Base-by-base conservation (phyloP, 2,113 vertebrate species). In the Antennarius striatus region DNA sequence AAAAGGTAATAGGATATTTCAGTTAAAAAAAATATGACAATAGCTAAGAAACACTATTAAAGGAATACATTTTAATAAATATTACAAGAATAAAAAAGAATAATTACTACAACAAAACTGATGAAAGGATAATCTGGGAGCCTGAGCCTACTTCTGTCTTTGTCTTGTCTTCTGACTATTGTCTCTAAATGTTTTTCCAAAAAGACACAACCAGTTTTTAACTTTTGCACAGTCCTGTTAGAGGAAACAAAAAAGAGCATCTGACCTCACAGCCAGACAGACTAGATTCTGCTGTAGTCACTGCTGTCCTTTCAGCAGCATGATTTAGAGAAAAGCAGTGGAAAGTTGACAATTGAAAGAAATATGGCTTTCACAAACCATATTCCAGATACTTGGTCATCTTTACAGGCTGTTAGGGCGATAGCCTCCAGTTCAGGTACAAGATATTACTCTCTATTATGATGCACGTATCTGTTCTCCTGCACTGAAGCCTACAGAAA, bases 381-480 rank as follows among this genome's bases (percentile, higher is more conserved):
- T 84, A 43, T 71, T 66, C 58, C 16, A 63, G 43, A 50, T 71
- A 64, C 66, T 68, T 65, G 77, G 54, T 83, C 80, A 75, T 80
- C 63, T 63, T 80, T 64, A 66, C 40, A 76, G 65, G 46, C 73
- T 65, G 57, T 79, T 65, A 74, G 71, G 63, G 71, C 47, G 39
- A 49, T 63, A 47, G 65, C 65, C 58, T 49, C 59, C 52, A 72
- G 81, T 84, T 83, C 64, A 59, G 49, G 56, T 46, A 60, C 2
- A 15, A 83, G 75, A 72, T 64, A 43, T 56, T 63, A 42, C 49
- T 49, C 73, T 68, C 16, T 13, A 5, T 56, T 66, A 22, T 55
- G 73, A 62, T 63, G 52, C 68, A 45, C 15, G 69, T 76, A 76
- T 80, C 63, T 51, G 74, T 84, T 58, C 60, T 71, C n/a, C 55